These are phyloP conservation scores for Ceyx melanurus DNA, from an alignment of 2,113 vertebrate genomes.

Conservation along the genomic window DNA sequence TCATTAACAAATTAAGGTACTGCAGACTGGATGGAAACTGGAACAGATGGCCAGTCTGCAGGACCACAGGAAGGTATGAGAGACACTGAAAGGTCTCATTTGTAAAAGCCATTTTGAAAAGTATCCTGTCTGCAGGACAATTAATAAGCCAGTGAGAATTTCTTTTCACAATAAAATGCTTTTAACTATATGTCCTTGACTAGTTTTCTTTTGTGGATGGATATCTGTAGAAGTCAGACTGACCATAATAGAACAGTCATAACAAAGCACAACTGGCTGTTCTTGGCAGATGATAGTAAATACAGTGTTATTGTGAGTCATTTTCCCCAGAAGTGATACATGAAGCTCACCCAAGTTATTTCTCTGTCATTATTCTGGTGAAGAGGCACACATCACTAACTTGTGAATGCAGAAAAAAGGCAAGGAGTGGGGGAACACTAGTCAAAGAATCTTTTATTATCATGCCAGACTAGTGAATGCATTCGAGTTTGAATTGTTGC, in stretches of 20 bases:
- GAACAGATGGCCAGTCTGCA: slow-evolving; percentile 27
- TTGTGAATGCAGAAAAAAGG: not conserved
- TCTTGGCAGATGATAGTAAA: slow-evolving; percentile 25
- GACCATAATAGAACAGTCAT: slow-evolving; percentile 46
- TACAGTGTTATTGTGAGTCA: slow-evolving; percentile 13
- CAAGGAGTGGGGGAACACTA: not conserved
- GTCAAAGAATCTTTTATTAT: not conserved
- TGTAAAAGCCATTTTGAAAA: slow-evolving; percentile 30
- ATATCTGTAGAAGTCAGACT: slow-evolving; percentile 60
- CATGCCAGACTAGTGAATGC: not conserved
- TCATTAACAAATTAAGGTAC: not conserved
- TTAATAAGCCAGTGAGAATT: not conserved
- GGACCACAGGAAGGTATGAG: not conserved
- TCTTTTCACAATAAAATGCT: not conserved
- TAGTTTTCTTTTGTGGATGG: not conserved
- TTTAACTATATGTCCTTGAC: slow-evolving; percentile 20
- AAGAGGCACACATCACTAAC: not conserved
- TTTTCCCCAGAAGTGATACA: not conserved
- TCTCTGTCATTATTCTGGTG: not conserved
- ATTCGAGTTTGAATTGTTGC: not conserved
- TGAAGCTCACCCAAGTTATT: not conserved
- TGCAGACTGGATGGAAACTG: not conserved
- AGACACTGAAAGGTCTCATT: slow-evolving; percentile 9
- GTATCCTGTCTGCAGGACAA: not conserved
- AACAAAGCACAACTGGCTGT: slow-evolving; percentile 45